Percentiles rank a stretch among this genome's conserved stretches.
These are phyloP conservation scores for Pterostichus niger DNA, from an alignment of 2,888 invertebrate species.

Conservation along the genomic window DNA sequence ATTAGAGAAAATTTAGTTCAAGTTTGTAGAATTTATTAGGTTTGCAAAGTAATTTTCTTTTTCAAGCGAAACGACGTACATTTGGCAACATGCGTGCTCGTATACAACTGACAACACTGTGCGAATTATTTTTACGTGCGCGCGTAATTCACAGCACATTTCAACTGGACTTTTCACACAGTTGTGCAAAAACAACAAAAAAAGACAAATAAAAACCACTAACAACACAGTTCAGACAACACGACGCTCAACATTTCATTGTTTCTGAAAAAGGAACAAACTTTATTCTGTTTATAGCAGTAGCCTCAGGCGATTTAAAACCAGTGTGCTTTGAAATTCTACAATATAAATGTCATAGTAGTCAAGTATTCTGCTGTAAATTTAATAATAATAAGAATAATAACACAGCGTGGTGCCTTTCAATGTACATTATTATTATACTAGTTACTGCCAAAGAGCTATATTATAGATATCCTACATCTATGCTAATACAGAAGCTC, in stretches of 20 bases:
- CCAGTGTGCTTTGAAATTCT: constrained; percentile 13
- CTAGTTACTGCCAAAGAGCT: constrained; percentile 21
- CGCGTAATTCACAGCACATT: constrained; percentile 34
- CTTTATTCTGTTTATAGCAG: constrained; percentile 22
- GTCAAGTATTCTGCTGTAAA: constrained; percentile 39
- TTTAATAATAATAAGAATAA: constrained; percentile 50
- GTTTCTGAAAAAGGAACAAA: constrained; percentile 41
- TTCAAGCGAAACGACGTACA: too few relatives aligned
- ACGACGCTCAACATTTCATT: constrained; percentile 35
- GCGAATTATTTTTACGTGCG: constrained; percentile 23
- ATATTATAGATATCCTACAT: constrained; percentile 18
- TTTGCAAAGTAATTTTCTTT: too few relatives aligned
- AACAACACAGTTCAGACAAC: constrained; percentile 7
- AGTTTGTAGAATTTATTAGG: constrained; percentile 30
- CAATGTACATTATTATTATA: constrained; percentile 15
- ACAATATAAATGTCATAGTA: constrained; percentile 27
- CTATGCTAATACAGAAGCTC: constrained; percentile 4
- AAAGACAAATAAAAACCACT: not conserved
- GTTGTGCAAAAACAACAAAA: constrained; percentile 10
- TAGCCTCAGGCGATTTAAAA: constrained; percentile 18
- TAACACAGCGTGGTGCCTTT: constrained; percentile 32
- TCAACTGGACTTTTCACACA: constrained; percentile 43
- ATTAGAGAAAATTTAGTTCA: constrained; percentile 47
- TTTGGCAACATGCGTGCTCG: not conserved
- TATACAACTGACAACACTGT: constrained; percentile 8